phyloP scores from a whole-genome alignment of 92 coral and sea anemone species.

The Palythoa grandiflora region DNA sequence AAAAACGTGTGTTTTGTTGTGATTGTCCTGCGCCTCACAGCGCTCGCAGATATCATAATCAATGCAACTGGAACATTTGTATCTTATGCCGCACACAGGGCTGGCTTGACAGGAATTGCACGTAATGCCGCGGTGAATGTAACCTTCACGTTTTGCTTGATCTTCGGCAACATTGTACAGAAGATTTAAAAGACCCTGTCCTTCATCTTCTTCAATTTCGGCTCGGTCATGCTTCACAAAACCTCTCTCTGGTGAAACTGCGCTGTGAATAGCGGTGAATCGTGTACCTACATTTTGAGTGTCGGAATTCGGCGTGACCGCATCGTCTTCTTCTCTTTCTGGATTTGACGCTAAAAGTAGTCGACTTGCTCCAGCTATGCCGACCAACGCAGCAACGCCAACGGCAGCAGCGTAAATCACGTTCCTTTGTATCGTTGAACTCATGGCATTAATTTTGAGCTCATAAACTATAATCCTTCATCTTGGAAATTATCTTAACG shows the following conservation, averaged over 20 bases:
- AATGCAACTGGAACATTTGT: conserved; percentile 92
- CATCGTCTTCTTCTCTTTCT: conserved; percentile 19
- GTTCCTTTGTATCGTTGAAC: conserved; percentile 79
- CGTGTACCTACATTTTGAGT: conserved; percentile 52
- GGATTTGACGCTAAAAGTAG: conserved; percentile 20
- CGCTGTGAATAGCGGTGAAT: conserved; percentile 78
- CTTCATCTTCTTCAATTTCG: conserved; percentile 65
- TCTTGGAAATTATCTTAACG: not conserved
- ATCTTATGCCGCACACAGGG: conserved; percentile 94
- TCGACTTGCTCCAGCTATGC: conserved; percentile 71
- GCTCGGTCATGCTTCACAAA: conserved; percentile 17
- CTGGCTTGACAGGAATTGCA: conserved; percentile 94
- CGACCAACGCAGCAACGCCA: conserved; percentile 89
- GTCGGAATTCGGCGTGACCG: not conserved
- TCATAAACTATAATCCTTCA: not conserved
- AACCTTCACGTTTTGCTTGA: conserved; percentile 92
- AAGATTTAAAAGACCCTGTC: conserved; percentile 79
- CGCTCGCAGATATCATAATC: conserved; percentile 98
- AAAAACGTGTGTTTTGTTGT: conserved; percentile 91
- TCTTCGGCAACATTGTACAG: conserved; percentile 93
- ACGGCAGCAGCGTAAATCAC: conserved; percentile 88
- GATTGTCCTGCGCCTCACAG: conserved; percentile 92
- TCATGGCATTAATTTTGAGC: conserved; percentile 49
- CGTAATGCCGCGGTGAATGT: conserved; percentile 96
- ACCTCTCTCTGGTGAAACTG: conserved; percentile 78